A percentile compares a stretch with the other conserved stretches of the same genome.
phyloP scores from a whole-genome alignment of 2,113 vertebrate genomes.

The Enhydra lutris region DNA sequence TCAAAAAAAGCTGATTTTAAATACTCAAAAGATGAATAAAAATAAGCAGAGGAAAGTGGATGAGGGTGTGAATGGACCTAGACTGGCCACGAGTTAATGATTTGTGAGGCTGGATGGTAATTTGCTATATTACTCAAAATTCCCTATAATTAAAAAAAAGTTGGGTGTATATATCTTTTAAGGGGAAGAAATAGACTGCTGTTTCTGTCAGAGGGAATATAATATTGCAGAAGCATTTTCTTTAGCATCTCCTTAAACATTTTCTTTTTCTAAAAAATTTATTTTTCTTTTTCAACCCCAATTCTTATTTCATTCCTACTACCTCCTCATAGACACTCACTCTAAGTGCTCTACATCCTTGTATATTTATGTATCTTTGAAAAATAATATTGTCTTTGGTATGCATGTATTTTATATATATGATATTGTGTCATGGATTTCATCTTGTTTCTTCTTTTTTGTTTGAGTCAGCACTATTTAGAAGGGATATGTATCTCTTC shows the following conservation, averaged over 20 bases:
- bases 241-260: not conserved
- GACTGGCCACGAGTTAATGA: not conserved
- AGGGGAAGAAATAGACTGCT: not conserved
- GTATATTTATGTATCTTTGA: not conserved
- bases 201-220: not conserved
- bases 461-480: not conserved
- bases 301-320: not conserved
- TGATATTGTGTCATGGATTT: not conserved
- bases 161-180: not conserved
- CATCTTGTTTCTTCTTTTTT: not conserved
- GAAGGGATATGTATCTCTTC: not conserved
- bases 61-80: not conserved
- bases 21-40: not conserved
- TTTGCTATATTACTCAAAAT: not conserved
- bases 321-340: not conserved
- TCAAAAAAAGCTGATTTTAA: not conserved
- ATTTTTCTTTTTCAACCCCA: not conserved
- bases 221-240: not conserved
- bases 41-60: not conserved
- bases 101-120: not conserved
- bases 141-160: not conserved
- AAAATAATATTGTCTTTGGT: not conserved
- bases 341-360: not conserved
- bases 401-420: not conserved
- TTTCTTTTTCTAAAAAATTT: not conserved